Evolutionary conservation across 2,888 invertebrate species (phyloP).

Genomic region (Stenolophus ochropezus): DNA sequence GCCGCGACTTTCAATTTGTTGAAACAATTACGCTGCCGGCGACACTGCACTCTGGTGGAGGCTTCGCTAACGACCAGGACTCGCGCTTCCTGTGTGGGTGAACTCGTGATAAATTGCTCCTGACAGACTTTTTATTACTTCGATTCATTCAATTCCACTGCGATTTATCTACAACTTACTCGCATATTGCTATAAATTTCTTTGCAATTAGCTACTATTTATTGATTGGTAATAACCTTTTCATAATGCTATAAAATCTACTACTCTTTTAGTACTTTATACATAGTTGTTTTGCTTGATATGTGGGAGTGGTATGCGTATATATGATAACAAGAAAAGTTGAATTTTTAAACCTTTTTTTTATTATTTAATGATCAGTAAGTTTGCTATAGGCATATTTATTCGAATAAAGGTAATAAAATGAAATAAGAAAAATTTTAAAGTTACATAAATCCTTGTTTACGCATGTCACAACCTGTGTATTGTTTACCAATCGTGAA

Average conservation of each 20-base stretch:
- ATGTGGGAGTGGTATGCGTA: too few species aligned
- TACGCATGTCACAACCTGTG: too few species aligned
- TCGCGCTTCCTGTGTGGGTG: conserved; percentile 28
- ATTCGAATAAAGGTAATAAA: too few species aligned
- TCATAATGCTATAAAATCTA: neutral
- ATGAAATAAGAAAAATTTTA: too few species aligned
- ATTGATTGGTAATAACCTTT: neutral
- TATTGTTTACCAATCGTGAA: too few species aligned
- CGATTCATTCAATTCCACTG: conserved; percentile 7
- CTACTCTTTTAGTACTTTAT: neutral
- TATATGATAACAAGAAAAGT: too few species aligned
- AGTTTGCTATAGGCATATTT: too few species aligned
- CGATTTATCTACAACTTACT: conserved; percentile 2
- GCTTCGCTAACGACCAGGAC: conserved; percentile 1
- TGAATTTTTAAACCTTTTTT: too few species aligned
- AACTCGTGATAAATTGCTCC: neutral
- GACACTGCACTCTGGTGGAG: conserved; percentile 29
- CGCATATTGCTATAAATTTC: neutral
- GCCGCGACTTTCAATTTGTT: conserved; percentile 55
- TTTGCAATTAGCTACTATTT: neutral
- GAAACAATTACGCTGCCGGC: conserved; percentile 56
- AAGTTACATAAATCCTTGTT: too few species aligned
- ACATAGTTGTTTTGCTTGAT: too few species aligned
- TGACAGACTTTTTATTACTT: conserved; percentile 35
- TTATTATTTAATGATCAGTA: too few species aligned